These are phyloP conservation scores for Pseudochaenichthys georgianus DNA, from an alignment of 2,797 vertebrate species.

Conservation along the genomic window DNA sequence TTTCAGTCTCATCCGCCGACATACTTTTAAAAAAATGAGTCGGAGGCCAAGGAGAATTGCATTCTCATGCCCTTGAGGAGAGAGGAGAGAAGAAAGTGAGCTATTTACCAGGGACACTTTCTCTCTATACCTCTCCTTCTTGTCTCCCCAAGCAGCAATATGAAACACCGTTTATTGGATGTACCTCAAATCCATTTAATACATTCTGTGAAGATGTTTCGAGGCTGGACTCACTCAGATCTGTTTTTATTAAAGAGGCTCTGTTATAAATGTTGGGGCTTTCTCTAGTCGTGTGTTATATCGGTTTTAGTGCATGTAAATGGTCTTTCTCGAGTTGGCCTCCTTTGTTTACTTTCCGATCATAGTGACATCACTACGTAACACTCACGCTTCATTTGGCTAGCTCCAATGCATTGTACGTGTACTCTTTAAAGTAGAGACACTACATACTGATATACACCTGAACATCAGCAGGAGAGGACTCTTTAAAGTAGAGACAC, in stretches of 20 bases:
- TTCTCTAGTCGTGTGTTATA: too few relatives aligned
- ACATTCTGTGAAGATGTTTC: conserved; percentile 5
- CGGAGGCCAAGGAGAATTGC: background rate
- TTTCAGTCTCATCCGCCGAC: background rate
- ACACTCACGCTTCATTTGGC: too few relatives aligned
- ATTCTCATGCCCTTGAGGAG: conserved; percentile 11
- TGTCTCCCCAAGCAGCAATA: background rate
- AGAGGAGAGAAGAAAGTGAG: conserved; percentile 13
- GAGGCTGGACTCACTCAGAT: conserved; percentile 7
- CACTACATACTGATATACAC: too few relatives aligned
- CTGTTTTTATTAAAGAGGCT: background rate
- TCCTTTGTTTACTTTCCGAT: too few relatives aligned
- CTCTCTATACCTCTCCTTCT: background rate
- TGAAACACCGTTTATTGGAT: background rate
- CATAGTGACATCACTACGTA: too few relatives aligned
- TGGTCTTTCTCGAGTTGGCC: too few relatives aligned
- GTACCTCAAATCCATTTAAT: conserved; percentile 12
- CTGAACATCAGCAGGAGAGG: too few relatives aligned
- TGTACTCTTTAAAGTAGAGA: too few relatives aligned
- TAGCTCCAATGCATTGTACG: too few relatives aligned
- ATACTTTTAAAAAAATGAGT: conserved; percentile 13
- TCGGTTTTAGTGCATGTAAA: too few relatives aligned
- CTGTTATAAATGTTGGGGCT: too few relatives aligned
- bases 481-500: too few relatives aligned
- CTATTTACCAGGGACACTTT: conserved; percentile 14